phyloP scores from a whole-genome alignment of 2,113 vertebrate species.

The Saccopteryx bilineata region DNA sequence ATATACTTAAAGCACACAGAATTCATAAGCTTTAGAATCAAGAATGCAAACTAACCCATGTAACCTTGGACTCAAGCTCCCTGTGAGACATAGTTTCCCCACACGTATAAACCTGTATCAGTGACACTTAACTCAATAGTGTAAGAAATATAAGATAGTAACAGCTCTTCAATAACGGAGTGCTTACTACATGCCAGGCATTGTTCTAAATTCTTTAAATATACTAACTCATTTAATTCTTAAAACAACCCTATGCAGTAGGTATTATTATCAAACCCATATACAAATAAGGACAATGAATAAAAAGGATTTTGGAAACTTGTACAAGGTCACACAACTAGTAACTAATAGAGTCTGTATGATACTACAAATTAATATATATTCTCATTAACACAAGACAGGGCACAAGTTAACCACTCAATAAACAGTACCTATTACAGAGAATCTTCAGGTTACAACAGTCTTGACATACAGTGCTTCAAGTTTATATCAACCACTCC shows the following conservation, averaged over 20 bases:
- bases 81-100: not conserved
- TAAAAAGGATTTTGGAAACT: constrained; percentile 18
- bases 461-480: too few species aligned
- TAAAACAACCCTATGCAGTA: constrained; percentile 7
- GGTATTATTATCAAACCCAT: not conserved
- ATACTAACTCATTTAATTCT: constrained; percentile 24
- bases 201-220: constrained; percentile 13
- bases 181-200: not conserved
- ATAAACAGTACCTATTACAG: not conserved
- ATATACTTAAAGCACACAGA: constrained; percentile 25
- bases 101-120: not conserved
- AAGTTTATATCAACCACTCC: too few species aligned
- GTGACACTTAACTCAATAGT: not conserved
- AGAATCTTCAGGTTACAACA: too few species aligned
- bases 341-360: not conserved
- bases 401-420: not conserved
- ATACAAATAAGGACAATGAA: constrained; percentile 15
- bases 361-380: not conserved
- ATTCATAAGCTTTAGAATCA: not conserved
- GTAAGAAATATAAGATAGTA: not conserved
- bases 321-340: constrained; percentile 8
- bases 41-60: not conserved
- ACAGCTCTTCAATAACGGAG: not conserved
- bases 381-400: not conserved
- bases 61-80: not conserved